phyloP scores from a whole-genome alignment of 2,888 invertebrate genomes.

The Diaphora mendica region DNA sequence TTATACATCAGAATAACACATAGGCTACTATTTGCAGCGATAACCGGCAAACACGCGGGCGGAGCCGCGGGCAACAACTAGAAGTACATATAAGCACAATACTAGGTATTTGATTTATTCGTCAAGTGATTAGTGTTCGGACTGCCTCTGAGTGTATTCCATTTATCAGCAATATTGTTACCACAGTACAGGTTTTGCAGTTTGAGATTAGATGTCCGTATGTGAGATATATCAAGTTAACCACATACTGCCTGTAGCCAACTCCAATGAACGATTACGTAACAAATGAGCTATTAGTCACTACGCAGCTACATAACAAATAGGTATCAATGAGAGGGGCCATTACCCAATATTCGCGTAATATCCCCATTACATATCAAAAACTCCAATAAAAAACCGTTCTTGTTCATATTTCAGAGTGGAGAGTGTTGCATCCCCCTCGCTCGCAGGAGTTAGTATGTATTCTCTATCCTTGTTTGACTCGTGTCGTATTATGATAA shows the following conservation, averaged over 20 bases:
- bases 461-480: slow-evolving; percentile 50
- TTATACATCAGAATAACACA: too few relatives aligned
- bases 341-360: slow-evolving; percentile 51
- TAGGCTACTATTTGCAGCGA: too few relatives aligned
- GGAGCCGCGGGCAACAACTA: too few relatives aligned
- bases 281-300: not conserved
- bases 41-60: too few relatives aligned
- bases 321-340: slow-evolving; percentile 33
- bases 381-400: slow-evolving; percentile 73
- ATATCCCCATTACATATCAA: slow-evolving; percentile 61
- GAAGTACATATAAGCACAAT: too few relatives aligned
- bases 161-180: too few relatives aligned
- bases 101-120: too few relatives aligned
- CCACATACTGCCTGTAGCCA: not conserved
- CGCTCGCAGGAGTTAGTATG: slow-evolving; percentile 28
- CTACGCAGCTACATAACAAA: slow-evolving; percentile 9
- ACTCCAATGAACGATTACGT: not conserved
- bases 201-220: too few relatives aligned
- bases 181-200: too few relatives aligned
- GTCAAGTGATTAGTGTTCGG: too few relatives aligned
- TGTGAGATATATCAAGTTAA: too few relatives aligned
- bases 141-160: too few relatives aligned
- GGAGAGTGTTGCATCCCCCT: slow-evolving; percentile 50
- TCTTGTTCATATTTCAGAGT: slow-evolving; percentile 64
- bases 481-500: slow-evolving; percentile 70